These are phyloP conservation scores for Lepidotrigona ventralis DNA, from an alignment of 1,140 invertebrate species.

Conservation along the genomic window DNA sequence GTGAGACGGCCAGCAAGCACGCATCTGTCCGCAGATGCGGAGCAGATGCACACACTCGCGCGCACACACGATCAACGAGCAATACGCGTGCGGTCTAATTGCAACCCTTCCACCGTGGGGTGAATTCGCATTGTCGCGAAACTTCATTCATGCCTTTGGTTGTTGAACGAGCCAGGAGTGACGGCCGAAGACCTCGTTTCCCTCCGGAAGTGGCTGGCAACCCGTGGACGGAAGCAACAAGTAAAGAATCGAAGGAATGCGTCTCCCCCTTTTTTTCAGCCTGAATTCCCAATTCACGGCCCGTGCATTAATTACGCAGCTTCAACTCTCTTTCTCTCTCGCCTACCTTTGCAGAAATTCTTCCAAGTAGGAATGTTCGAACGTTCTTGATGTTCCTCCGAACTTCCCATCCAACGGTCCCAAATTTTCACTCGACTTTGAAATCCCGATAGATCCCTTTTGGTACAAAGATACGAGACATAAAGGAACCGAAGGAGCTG, in stretches of 20 bases:
- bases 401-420: too few species aligned
- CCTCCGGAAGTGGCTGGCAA: conserved; percentile 45
- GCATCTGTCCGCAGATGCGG: conserved; percentile 73
- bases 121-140: conserved; percentile 66
- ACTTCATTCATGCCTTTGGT: conserved; percentile 57
- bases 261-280: neutral
- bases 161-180: conserved; percentile 35
- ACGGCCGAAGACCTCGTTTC: conserved; percentile 53
- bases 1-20: conserved; percentile 40
- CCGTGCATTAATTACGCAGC: conserved; percentile 2
- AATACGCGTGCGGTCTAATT: conserved; percentile 66
- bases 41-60: conserved; percentile 64
- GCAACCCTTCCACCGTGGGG: conserved; percentile 60
- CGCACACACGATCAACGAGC: conserved; percentile 36
- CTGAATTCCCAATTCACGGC: neutral
- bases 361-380: too few species aligned
- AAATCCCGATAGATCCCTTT: neutral
- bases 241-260: conserved; percentile 25
- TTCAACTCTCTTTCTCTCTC: neutral
- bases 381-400: too few species aligned
- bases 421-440: too few species aligned
- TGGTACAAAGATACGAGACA: neutral
- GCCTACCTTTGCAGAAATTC: too few species aligned
- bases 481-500: neutral
- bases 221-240: conserved; percentile 40